phyloP scores from a whole-genome alignment of 2,797 vertebrate species.

The Anguilla anguilla region DNA sequence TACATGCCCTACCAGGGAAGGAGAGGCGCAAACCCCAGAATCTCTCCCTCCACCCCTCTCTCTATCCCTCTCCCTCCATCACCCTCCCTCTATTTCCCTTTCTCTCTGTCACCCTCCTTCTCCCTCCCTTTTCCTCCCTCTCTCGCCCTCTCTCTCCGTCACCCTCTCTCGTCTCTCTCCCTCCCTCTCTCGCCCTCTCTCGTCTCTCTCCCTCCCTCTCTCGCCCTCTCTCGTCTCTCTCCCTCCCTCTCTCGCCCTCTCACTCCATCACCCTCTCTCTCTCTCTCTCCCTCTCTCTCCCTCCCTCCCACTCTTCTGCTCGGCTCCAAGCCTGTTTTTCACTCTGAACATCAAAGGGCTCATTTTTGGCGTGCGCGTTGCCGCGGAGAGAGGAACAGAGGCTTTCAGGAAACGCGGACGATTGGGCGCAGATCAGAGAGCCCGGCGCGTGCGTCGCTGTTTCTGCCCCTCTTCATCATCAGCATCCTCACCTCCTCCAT shows the following conservation, averaged over 20 bases:
- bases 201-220: not conserved
- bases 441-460: not conserved
- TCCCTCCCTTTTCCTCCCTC: slow-evolving; percentile 23
- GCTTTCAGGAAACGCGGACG: not conserved
- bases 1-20: slow-evolving; percentile 38
- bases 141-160: slow-evolving; percentile 35
- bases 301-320: not conserved
- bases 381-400: not conserved
- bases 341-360: slow-evolving; percentile 62
- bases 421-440: not conserved
- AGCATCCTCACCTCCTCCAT: not conserved
- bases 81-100: no score
- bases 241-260: slow-evolving; percentile 31
- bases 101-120: not conserved
- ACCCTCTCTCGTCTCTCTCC: not conserved
- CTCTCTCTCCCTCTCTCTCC: not conserved
- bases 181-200: not conserved
- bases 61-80: not conserved
- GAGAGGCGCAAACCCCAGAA: not conserved
- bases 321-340: slow-evolving; percentile 63
- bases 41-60: not conserved
- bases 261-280: no score
- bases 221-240: not conserved
- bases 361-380: slow-evolving; percentile 36
- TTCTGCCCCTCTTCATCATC: not conserved